Evolutionary conservation across 2,113 vertebrate species (phyloP), one percentile per base, ranked within the genome.

Genomic region (Hyaena hyaena): DNA sequence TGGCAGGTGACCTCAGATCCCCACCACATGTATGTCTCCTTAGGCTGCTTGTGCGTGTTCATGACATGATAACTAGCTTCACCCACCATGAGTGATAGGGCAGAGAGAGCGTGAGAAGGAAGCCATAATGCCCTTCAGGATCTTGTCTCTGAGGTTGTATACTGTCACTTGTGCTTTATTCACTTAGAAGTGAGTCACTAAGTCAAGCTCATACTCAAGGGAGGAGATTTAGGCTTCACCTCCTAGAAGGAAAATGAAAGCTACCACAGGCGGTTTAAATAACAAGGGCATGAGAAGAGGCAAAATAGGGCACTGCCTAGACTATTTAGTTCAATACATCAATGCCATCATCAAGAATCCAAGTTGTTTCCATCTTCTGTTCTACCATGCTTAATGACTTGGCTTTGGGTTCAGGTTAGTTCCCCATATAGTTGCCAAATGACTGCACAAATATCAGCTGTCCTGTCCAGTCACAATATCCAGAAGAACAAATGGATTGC

Each of bases 161-260:
- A 53, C 24, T 16, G 39, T 87, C 35, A 45, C 35, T 48, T 69
- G 19, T 74, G 23, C 5, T 55, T 94, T 63, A 63, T 74, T 73
- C 50, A 5, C 31, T 79, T 45, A 80, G 43, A 88, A 90, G 50
- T 79, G 73, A 79, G 33, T 95, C 63, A 80, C 74, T 68, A 74
- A 84, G 63, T 84, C n/a, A 12, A 90, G 26, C 11, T 95, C 33
- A 84, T 9, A 28, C 11, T 93, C 31, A 55, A 86, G 23, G 65
- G 4, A 87, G 17, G 24, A 39, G 21, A 81, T 48, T 89, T 82
- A 92, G 43, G 17, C 33, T 95, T 88, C 5, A 53, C 21, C 26
- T 95, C 9, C 65, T 71, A 53, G 58, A 66, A 53, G 26, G 39
- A 95, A 90, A 48, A 92, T 87, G 74, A 71, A 79, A 96, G 82